Percentiles rank a stretch among this genome's conserved stretches.
These are phyloP conservation scores for Sceloporus tristichus DNA, from an alignment of 2,113 vertebrate genomes.

Conservation along the genomic window DNA sequence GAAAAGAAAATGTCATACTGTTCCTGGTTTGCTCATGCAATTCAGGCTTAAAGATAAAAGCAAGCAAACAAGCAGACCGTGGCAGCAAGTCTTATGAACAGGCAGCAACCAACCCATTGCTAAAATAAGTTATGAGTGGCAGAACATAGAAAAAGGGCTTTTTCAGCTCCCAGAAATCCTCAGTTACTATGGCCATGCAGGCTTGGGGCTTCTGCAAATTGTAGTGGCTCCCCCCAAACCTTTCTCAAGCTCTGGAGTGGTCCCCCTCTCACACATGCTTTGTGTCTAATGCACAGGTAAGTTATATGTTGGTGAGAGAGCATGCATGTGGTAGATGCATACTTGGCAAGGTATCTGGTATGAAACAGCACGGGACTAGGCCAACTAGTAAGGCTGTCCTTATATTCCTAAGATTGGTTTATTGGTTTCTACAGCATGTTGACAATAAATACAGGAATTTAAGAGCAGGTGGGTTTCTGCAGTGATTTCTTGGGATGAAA, in stretches of 20 bases:
- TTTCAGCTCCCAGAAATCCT: too few relatives aligned
- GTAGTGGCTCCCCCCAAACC: too few relatives aligned
- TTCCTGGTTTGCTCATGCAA: conserved; percentile 61
- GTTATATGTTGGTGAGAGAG: not conserved
- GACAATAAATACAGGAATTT: conserved; percentile 5
- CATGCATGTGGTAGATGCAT: not conserved
- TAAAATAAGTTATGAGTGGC: not conserved
- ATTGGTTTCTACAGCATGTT: not conserved
- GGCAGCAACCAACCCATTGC: not conserved
- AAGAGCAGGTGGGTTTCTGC: conserved; percentile 23
- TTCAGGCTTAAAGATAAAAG: conserved; percentile 25
- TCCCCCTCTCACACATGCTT: not conserved
- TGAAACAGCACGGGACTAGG: not conserved
- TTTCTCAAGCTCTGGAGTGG: too few relatives aligned
- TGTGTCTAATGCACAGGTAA: not conserved
- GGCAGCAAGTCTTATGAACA: conserved; percentile 50
- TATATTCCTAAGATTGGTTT: not conserved
- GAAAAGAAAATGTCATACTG: conserved; percentile 63
- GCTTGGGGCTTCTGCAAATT: too few relatives aligned
- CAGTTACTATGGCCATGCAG: too few relatives aligned
- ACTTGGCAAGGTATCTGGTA: not conserved
- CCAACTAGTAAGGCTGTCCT: not conserved
- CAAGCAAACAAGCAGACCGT: not conserved
- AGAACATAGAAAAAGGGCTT: not conserved
- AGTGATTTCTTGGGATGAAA: not conserved